Percentiles rank a stretch among this genome's conserved stretches.
Evolutionary conservation across 1,140 invertebrate genomes (phyloP).

Genomic region (Trinorchestia longiramus): DNA sequence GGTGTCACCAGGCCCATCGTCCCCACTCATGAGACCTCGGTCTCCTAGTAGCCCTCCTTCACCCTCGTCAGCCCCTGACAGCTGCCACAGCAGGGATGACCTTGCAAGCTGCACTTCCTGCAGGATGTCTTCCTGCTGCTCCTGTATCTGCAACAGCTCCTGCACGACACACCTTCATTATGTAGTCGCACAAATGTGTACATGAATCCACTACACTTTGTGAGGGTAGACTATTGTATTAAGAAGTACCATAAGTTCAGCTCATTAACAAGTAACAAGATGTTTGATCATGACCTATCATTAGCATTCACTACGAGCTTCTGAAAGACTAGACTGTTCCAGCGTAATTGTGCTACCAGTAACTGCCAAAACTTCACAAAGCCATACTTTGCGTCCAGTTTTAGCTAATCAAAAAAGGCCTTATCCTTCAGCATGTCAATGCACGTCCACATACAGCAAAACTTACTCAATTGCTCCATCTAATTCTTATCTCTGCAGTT

Average conservation of each 20-base stretch:
- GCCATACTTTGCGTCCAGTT: no score
- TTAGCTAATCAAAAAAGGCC: no score
- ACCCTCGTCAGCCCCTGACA: slow-evolving; percentile 51
- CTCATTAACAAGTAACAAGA: no score
- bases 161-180: neutral
- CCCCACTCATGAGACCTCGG: neutral
- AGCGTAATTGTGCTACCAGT: no score
- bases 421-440: neutral
- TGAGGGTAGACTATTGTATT: no score
- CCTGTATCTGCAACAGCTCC: slow-evolving; percentile 65
- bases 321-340: no score
- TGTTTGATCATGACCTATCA: no score
- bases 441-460: neutral
- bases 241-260: no score
- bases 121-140: slow-evolving; percentile 64
- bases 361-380: no score
- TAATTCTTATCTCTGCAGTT: no score
- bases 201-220: no score
- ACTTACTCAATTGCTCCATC: neutral
- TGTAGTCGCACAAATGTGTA: neutral
- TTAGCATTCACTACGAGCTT: no score
- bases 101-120: slow-evolving; percentile 62
- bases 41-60: neutral
- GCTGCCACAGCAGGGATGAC: slow-evolving; percentile 59
- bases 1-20: neutral